Base-by-base conservation (phyloP, 2,888 invertebrate species). In the Dryobota labecula region DNA sequence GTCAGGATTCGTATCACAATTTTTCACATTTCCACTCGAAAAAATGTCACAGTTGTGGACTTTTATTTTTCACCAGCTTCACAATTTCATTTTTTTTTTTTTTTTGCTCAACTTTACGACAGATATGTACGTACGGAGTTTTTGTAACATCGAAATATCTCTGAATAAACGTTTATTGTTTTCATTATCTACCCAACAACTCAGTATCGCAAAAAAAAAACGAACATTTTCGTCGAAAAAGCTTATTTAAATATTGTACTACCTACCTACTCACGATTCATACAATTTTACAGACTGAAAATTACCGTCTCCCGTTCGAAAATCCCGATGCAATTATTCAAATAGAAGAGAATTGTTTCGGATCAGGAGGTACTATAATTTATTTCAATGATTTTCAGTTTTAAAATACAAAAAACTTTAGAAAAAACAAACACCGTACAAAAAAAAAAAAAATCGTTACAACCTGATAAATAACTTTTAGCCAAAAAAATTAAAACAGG, bases 241-340 rank as follows among this genome's bases (percentile, higher is more conserved):
- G n/a, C 24, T 51, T 47, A 5, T n/a, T 58, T 53, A 20, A 76
- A 64, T 47, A 51, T 24, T 51, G 54, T 3, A 15, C 24, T n/a
- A n/a, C n/a, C n/a, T n/a, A n/a, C n/a, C n/a, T n/a, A 62, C 33
- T 62, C 45, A 47, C 24, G 20, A 47, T 38, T 75, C 24, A 45
- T 45, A 53, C 30, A 75, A 63, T 64, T 43, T 27, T 24, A 24
- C n/a, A 15, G 36, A 33, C 41, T 24, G 38, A 51, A 60, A 69
- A 76, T 70, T 38, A 54, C 18, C 4, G 11, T 51, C 61, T 75
- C 62, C 45, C 45, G 30, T 57, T 62, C 56, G n/a, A n/a, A 62
- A 70, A 62, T 49, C 24, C 24, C 24, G 27, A 20, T 30, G 45
- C n/a, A 24, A 49, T 36, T 30, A 18, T 18, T 41, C 7, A 41